Evolutionary conservation across 1,140 invertebrate species (phyloP), one percentile per base, ranked within the genome.

Genomic region (Spodoptera frugiperda): DNA sequence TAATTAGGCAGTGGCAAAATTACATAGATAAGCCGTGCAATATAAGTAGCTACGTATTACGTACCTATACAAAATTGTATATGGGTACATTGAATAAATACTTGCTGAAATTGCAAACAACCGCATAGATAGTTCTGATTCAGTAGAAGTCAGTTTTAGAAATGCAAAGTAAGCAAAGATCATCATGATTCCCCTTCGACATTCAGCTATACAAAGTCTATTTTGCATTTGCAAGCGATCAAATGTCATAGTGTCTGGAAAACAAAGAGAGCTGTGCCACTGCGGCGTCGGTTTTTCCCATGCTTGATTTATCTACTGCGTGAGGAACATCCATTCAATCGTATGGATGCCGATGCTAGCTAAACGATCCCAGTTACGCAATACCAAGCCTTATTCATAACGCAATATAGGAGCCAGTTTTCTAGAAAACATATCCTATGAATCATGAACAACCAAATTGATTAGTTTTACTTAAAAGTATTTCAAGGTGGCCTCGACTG

Each of bases 301-400:
- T 84, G 81, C 72, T 77, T 80, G 82, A 84, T 88, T 83, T 89
- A 84, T 84, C 82, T 85, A 54, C 81, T 80, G 76, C 74, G 70
- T 77, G 80, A 79, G 78, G 76, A 79, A 78, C 63, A 79, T 81
- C 81, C 84, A 80, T 87, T 84, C 83, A 85, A 80, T 77, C 77
- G 71, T 74, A 53, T 70, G 77, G 72, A 77, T 75, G 74, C 76
- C 79, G 75, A 72, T 78, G 70, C 44, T 21, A 51, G 30, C 55
- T 63, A 61, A 73, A 76, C 67, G 15, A 79, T 71, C 67, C 63
- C 54, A 25, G 71, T 73, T 81, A 76, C 68, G 78, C 81, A 76
- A 82, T 79, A 78, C 21, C 55, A 70, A 59, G 77, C 81, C 83
- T 81, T 80, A 82, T 55, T 39, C 8, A 33, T 44, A 12, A 30